Evolutionary conservation across 2,797 vertebrate species (phyloP), one percentile per base, ranked within the genome.

Genomic region (Cyclura pinguis): DNA sequence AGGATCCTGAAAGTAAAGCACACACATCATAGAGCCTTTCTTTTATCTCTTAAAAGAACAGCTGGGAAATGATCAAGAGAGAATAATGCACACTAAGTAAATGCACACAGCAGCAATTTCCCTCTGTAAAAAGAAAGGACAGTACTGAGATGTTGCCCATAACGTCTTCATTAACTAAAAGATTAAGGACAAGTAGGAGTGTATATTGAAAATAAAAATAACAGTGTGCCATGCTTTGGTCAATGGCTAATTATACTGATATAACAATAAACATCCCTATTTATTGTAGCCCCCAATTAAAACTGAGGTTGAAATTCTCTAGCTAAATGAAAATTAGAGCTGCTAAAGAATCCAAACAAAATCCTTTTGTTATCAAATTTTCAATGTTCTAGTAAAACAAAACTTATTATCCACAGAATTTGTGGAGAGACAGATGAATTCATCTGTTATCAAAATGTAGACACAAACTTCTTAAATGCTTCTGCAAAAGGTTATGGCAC

Each of bases 101-200:
- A 93, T 64, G 72, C 80, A 83, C 0, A 0, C 27, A 64, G 0
- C 0, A 55, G 52, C 90, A 92, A 90, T 24, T 85, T 91, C 89
- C 80, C 88, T 84, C 92, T 92, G 82, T 6, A 50, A 59, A 93
- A 94, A 81, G 73, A 92, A 84, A 86, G 72, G 38, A 20, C 78
- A 93, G 55, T 10, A 76, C 81, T 81, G 38, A 93, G 90, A 88
- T 16, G 90, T 55, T 0, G 52, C 83, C n/a, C 72, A 77, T 87
- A 90, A 92, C 0, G 1, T 32, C 92, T 86, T 69, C 42, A 67
- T 77, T 87, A 24, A 84, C 81, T 74, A 57, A 67, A 77, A 81
- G 52, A 78, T 82, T 82, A 87, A 84, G 86, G 77, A 47, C 0
- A 4, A 13, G 1, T 38, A 38, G 24, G 87, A 87, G 90, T 73